Base-by-base conservation (phyloP, 2,888 invertebrate species). In the Synanthedon tipuliformis region DNA sequence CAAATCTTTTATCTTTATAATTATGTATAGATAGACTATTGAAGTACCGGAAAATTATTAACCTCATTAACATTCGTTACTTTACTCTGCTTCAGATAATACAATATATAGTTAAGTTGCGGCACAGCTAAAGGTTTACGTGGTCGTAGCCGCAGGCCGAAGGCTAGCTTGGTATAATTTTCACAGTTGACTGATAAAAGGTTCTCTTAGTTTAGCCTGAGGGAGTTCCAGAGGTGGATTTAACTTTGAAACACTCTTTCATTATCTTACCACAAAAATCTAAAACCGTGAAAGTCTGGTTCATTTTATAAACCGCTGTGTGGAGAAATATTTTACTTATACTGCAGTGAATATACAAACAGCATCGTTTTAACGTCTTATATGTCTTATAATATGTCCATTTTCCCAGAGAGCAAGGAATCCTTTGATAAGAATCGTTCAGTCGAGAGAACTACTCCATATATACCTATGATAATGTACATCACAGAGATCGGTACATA, bases 391-490 rank as follows among this genome's bases (percentile, higher is more conserved):
- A 8, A 45, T 45, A 45, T 13, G 5, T 45, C 45, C 15, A n/a
- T 45, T n/a, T 45, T 13, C 45, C 12, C 45, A 45, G 45, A 45
- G 45, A 13, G 45, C 45, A 45, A 45, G 13, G 50, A 50, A 13
- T 50, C 50, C 50, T 50, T 50, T 50, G 50, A 34, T 50, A 50
- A 50, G 40, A 50, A 23, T 50, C 50, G 15, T 12, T 51, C 40
- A 45, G 4, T 11, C 45, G 45, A 45, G 45, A 45, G 45, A 45
- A 45, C 45, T 45, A 45, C 13, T 15, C 45, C 12, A 45, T 15
- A 45, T 15, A 45, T 45, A 45, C 8, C 7, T 13, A 45, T 12
- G 45, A 45, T 45, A 45, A 8, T 13, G 45, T 15, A 13, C 45
- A 8, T 15, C 45, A 45, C 13, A n/a, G 12, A 3, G 45, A 13